Evolutionary conservation across 2,797 vertebrate genomes (phyloP).

Genomic region (Sus cebifrons): DNA sequence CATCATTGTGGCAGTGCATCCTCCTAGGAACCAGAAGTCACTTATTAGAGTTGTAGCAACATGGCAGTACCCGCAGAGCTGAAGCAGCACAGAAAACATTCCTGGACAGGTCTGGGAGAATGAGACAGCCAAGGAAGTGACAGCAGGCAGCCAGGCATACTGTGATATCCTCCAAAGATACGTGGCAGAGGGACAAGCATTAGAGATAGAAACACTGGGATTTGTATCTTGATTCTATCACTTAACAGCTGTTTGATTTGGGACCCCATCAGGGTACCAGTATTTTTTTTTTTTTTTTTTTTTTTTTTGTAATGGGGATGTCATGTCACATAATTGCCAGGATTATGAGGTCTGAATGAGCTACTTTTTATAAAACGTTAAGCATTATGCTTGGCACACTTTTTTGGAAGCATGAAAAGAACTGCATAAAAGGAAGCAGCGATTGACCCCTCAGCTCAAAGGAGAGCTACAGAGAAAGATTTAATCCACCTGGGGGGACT

Average conservation of each 20-base stretch:
- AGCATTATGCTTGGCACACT: neutral
- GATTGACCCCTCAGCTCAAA: neutral
- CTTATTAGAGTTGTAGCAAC: neutral
- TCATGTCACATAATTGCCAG: neutral
- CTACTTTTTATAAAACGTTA: slow-evolving; percentile 17
- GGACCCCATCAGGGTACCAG: neutral
- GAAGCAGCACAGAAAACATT: neutral
- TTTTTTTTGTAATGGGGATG: slow-evolving; percentile 22
- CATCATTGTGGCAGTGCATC: neutral
- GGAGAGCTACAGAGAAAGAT: neutral
- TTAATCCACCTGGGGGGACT: neutral
- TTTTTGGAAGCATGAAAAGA: neutral
- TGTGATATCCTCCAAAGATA: neutral
- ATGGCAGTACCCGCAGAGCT: neutral
- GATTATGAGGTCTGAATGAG: neutral
- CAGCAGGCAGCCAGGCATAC: neutral
- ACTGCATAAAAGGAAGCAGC: neutral
- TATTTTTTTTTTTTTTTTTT: neutral
- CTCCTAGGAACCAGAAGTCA: neutral
- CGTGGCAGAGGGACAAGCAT: neutral
- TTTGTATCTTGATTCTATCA: neutral
- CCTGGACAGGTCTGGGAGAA: neutral
- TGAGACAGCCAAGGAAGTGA: neutral
- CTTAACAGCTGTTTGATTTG: neutral
- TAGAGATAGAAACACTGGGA: no score